Percentiles rank a stretch among this genome's conserved stretches.
Conservation (phyloP, 2,113 vertebrate genomes). For the Nannobrachium achirus region DNA sequence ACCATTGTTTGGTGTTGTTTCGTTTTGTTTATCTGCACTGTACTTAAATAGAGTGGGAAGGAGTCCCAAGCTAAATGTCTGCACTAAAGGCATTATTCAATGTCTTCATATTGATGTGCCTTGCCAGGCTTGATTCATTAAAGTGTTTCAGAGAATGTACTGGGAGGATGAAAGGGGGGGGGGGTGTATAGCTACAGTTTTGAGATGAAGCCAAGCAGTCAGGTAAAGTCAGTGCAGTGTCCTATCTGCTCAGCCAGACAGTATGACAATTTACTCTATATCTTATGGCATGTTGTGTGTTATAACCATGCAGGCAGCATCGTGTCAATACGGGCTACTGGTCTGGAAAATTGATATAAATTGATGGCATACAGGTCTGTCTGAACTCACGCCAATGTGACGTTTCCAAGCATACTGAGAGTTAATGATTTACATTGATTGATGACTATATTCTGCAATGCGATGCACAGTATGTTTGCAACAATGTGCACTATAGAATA, state of each 20-base stretch:
- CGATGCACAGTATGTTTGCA: not conserved
- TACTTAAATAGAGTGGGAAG: conserved; percentile 48
- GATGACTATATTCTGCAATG: not conserved
- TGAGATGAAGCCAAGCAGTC: conserved; percentile 43
- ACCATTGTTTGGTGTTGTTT: conserved; percentile 28
- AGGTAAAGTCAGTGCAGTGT: conserved; percentile 21
- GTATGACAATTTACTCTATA: not conserved
- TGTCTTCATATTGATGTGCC: conserved; percentile 70
- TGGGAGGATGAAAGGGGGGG: conserved; percentile 12
- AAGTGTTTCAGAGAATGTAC: conserved; percentile 66
- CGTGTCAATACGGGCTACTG: not conserved
- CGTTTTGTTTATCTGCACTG: conserved; percentile 65
- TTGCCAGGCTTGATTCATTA: conserved; percentile 77
- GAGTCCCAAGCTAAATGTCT: conserved; percentile 65
- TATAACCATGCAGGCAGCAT: not conserved
- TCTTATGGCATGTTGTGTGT: too few species aligned
- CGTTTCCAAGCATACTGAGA: not conserved
- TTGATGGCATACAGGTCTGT: not conserved
- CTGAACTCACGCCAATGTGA: too few species aligned
- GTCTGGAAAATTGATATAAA: not conserved
- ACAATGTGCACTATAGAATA: not conserved
- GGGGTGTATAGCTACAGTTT: conserved; percentile 55
- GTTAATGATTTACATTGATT: too few species aligned
- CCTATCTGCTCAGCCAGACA: not conserved
- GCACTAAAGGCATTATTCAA: conserved; percentile 71